These are phyloP conservation scores for Drosophila aff. DNA, from an alignment of 1,140 invertebrate species.

Conservation along the genomic window DNA sequence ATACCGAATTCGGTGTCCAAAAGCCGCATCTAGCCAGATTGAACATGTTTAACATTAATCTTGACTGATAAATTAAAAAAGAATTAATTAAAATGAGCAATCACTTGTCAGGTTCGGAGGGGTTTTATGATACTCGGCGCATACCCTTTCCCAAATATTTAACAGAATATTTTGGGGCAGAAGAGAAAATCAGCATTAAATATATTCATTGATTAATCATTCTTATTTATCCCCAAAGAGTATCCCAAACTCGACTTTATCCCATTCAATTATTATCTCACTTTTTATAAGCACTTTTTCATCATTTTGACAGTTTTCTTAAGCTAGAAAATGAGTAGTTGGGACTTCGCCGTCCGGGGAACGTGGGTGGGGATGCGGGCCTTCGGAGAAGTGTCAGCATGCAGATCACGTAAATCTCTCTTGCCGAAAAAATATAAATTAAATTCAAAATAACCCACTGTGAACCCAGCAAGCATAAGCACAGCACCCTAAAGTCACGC, in stretches of 20 bases:
- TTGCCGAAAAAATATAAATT: slow-evolving; percentile 61
- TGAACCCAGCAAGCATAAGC: slow-evolving; percentile 53
- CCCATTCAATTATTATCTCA: not conserved
- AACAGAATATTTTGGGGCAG: not conserved
- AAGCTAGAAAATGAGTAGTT: slow-evolving; percentile 45
- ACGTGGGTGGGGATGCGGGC: slow-evolving; percentile 47
- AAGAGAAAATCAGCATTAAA: not conserved
- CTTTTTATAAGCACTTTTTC: slow-evolving; percentile 55
- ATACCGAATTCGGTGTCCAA: slow-evolving; percentile 55
- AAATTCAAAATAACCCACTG: slow-evolving; percentile 56
- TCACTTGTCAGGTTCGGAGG: slow-evolving; percentile 53
- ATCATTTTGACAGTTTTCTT: slow-evolving; percentile 60
- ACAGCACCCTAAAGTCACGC: slow-evolving; percentile 80
- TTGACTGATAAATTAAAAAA: slow-evolving; percentile 81
- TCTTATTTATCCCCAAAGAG: not conserved
- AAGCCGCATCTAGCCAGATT: slow-evolving; percentile 61
- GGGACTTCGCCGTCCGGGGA: slow-evolving; percentile 15
- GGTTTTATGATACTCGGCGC: not conserved
- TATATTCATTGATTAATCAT: not conserved
- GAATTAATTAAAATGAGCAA: slow-evolving; percentile 75
- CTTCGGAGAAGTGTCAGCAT: slow-evolving; percentile 55
- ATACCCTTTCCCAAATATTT: slow-evolving; percentile 41
- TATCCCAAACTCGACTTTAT: slow-evolving; percentile 1
- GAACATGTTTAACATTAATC: slow-evolving; percentile 79
- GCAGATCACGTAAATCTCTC: slow-evolving; percentile 74